Evolutionary conservation across 2,888 invertebrate species (phyloP), one percentile per base, ranked within the genome.

Genomic region (Diaprepes abbreviatus): DNA sequence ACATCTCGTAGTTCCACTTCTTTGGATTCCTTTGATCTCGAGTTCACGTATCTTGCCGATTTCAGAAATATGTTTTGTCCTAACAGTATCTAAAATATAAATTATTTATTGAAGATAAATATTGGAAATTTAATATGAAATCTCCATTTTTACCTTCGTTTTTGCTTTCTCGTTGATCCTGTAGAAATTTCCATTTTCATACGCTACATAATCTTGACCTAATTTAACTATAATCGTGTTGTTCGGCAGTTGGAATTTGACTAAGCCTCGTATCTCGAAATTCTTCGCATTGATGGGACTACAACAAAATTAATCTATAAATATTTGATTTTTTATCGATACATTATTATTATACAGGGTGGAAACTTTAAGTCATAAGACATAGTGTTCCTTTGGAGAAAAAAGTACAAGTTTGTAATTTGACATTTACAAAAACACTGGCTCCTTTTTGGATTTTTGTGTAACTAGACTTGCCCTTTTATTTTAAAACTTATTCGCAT

Each of bases 1-100:
- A 62, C 67, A 67, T 79, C 80, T 57, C 50, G 72, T n/a, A 81
- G 62, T 63, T 79, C 77, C 0, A 80, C 75, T 38, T 77, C 77
- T 62, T 74, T 76, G 57, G 50, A 66, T 40, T 71, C 71, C 24
- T 78, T 79, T 4, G 69, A 64, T 16, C 40, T 72, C 7, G 60
- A 57, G 64, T 73, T 76, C 4, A 74, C 33, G 31, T 77, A 71
- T 31, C 72, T 68, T 14, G 72, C 74, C 3, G 72, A 74, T 64
- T 77, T 77, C 12, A 80, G 55, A 12, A 70, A 60, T 6, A 79
- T 74, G 38, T 76, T 73, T 36, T 48, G 50, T 60, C 72, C 73
- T 50, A 79, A 43, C 17, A 74, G 31, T 3, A 64, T 63, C 74
- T 75, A 59, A 17, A 35, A 50, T 31, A 35, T 17, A 54, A 40